Base-by-base conservation (phyloP, 1,140 invertebrate genomes). In the Ceratina calcarata region DNA sequence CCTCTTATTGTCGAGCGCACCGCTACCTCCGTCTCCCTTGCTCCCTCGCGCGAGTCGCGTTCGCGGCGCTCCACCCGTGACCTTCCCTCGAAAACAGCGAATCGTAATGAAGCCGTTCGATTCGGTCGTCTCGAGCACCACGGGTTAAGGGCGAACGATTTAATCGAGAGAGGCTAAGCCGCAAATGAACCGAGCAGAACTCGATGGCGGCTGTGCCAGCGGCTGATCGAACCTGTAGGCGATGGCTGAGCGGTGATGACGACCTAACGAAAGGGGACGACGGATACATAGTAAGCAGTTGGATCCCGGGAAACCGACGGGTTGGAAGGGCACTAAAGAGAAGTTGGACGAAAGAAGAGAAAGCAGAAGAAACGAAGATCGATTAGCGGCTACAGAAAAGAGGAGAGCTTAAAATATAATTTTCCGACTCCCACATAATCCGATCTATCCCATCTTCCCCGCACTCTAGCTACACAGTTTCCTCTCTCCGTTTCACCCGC, bases 341-440 rank as follows among this genome's bases (percentile, higher is more conserved):
- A 1, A 24, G 49, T 45, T 10, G 37, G 49, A 53, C 2, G 18
- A 20, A 27, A 27, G 12, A 20, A 61, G 8, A 61, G 22, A 12
- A 15, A 22, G 6, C 22, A 12, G 12, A 58, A 64, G 60, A 67
- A 45, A n/a, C 65, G 53, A 45, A 60, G 66, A 79, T 83, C 82
- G 81, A 88, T 87, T 82, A 89, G 85, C 67, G 77, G 78, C 82
- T 70, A 66, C 61, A 75, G 78, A 58, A 88, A 80, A n/a, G n/a
- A n/a, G 82, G 66, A 75, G 87, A 86, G 84, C 88, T 88, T 86
- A 84, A 86, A 57, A 84, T 82, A 81, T 80, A 85, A 87, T 88
- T 85, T 82, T 80, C 76, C 75, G 70, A 72, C 83, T 53, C 64
- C 66, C 76, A 53, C 77, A 75, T 84, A 86, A 85, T 85, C 80